These are phyloP conservation scores for Noctua pronuba DNA, from an alignment of 2,888 invertebrate genomes.

Conservation along the genomic window DNA sequence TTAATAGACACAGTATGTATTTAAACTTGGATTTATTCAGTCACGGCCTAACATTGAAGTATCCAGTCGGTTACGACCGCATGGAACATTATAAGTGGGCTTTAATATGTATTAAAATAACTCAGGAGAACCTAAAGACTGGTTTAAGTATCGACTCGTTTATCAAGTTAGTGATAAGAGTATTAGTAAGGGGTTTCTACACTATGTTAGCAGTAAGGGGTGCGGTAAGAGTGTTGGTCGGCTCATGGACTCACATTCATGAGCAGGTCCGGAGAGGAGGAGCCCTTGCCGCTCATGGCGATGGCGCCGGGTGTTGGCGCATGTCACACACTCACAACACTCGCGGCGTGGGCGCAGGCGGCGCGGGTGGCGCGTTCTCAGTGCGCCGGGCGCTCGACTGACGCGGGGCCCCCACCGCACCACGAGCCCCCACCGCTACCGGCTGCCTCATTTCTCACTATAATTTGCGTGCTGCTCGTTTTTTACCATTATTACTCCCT, in stretches of 20 bases:
- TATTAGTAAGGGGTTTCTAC: constrained; percentile 57
- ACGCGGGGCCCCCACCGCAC: constrained; percentile 86
- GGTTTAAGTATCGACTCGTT: constrained; percentile 13
- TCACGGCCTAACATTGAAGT: not conserved
- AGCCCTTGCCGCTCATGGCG: constrained; percentile 69
- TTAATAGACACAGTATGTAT: not conserved
- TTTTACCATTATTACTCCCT: constrained; percentile 91
- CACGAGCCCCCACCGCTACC: constrained; percentile 89
- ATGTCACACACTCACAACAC: constrained; percentile 88
- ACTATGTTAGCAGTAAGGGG: constrained; percentile 45
- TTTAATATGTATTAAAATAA: constrained; percentile 6
- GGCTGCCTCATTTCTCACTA: constrained; percentile 91
- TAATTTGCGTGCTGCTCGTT: constrained; percentile 91
- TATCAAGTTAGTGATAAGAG: constrained; percentile 50
- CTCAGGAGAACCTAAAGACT: constrained; percentile 3
- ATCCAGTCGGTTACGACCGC: not conserved
- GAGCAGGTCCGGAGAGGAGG: constrained; percentile 83
- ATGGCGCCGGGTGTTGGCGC: constrained; percentile 79
- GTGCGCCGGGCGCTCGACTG: constrained; percentile 87
- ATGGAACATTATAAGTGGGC: not conserved
- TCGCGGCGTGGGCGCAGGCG: constrained; percentile 84
- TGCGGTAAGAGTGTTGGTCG: constrained; percentile 56
- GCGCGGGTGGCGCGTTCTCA: constrained; percentile 84
- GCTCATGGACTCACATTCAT: constrained; percentile 88
- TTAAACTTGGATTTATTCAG: constrained; percentile 4